phyloP scores from a whole-genome alignment of 2,113 vertebrate species.

The Centrocercus urophasianus region DNA sequence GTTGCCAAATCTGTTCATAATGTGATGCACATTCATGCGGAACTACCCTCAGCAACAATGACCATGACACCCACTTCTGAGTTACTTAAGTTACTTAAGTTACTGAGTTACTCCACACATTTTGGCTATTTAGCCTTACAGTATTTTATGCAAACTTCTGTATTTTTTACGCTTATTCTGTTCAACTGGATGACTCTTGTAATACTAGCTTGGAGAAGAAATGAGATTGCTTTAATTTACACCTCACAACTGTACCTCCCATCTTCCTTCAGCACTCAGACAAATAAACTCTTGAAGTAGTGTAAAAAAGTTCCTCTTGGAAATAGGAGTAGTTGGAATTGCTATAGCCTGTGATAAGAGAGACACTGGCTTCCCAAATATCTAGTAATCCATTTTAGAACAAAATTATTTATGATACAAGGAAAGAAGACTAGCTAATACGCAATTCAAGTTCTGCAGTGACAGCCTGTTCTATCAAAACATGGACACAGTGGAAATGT shows the following conservation, averaged over 20 bases:
- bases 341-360: neutral
- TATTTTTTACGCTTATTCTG: neutral
- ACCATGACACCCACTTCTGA: neutral
- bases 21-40: neutral
- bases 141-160: neutral
- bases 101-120: neutral
- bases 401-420: neutral
- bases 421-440: neutral
- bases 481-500: neutral
- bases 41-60: neutral
- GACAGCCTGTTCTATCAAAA: neutral
- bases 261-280: neutral
- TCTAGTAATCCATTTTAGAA: neutral
- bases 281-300: neutral
- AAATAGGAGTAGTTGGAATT: neutral
- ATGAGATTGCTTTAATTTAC: neutral
- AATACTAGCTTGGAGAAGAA: neutral
- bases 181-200: neutral
- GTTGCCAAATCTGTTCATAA: neutral
- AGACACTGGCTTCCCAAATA: neutral
- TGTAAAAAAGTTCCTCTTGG: neutral
- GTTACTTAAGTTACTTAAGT: neutral
- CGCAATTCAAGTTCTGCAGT: accelerated
- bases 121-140: neutral
- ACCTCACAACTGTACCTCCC: neutral